These are phyloP conservation scores for Brachylomia viminalis DNA, from an alignment of 2,888 invertebrate species.

Conservation along the genomic window DNA sequence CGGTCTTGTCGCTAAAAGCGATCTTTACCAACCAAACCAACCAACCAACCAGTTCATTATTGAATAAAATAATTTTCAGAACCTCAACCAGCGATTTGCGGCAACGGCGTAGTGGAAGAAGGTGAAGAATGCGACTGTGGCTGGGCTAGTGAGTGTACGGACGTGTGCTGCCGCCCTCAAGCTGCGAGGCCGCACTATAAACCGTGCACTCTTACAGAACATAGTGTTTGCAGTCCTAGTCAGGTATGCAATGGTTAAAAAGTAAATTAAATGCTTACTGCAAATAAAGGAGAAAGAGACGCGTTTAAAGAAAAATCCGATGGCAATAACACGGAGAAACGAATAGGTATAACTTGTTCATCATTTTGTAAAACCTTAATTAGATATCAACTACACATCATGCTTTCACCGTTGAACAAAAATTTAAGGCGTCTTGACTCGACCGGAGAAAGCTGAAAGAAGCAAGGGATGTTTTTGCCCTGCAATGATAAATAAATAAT, in stretches of 20 bases:
- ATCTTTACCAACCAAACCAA: not conserved
- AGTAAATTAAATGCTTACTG: too few species aligned
- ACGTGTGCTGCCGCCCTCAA: conserved; percentile 98
- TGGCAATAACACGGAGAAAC: not conserved
- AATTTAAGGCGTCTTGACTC: not conserved
- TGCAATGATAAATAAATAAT: too few species aligned
- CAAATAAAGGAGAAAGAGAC: too few species aligned
- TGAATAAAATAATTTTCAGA: conserved; percentile 88
- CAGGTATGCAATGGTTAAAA: conserved; percentile 88
- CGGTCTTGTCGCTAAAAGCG: not conserved
- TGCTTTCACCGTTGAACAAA: not conserved
- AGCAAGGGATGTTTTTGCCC: too few species aligned
- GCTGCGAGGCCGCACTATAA: conserved; percentile 95
- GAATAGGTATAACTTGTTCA: not conserved
- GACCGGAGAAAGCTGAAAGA: not conserved
- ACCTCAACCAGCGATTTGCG: conserved; percentile 98
- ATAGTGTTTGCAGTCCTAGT: conserved; percentile 94
- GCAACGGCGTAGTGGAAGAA: conserved; percentile 99
- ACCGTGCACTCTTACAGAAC: conserved; percentile 96
- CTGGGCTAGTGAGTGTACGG: conserved; percentile 98
- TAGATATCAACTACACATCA: not conserved
- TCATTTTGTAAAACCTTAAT: not conserved
- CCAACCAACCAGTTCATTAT: too few species aligned
- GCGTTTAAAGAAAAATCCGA: too few species aligned
- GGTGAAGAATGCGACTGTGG: conserved; percentile 99